These are phyloP conservation scores for Eidolon dupreanum DNA, from an alignment of 2,797 vertebrate species.

Conservation along the genomic window DNA sequence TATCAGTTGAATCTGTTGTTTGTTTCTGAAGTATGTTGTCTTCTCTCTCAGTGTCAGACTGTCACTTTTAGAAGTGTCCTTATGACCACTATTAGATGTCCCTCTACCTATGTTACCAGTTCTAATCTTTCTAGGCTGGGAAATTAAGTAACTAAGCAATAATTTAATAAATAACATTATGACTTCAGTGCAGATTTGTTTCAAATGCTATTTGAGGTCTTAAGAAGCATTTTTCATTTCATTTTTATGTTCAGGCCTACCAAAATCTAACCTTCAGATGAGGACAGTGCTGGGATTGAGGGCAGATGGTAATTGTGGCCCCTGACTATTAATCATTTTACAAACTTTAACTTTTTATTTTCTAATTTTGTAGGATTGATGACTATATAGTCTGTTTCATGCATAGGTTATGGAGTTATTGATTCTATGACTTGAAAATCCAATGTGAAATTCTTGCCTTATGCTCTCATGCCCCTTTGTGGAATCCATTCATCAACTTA, in stretches of 20 bases:
- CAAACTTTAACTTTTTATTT: constrained; percentile 9
- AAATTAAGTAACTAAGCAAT: constrained; percentile 31
- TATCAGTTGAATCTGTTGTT: neutral
- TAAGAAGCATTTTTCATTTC: constrained; percentile 45
- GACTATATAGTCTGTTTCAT: neutral
- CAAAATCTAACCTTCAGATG: neutral
- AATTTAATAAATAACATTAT: constrained; percentile 37
- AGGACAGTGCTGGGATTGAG: neutral
- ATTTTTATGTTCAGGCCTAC: neutral
- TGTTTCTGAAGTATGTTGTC: constrained; percentile 42
- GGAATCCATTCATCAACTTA: neutral
- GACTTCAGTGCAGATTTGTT: neutral
- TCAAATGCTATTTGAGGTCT: constrained; percentile 19
- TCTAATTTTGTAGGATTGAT: neutral
- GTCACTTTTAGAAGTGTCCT: constrained; percentile 17
- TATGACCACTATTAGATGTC: neutral
- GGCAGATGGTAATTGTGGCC: neutral
- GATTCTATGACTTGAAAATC: neutral
- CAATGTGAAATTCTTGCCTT: neutral
- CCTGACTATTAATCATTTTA: neutral
- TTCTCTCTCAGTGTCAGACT: neutral
- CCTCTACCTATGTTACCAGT: neutral
- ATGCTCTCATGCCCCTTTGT: neutral
- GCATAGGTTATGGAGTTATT: neutral
- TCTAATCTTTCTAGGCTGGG: constrained; percentile 20